These are phyloP conservation scores for Drosophila neotestacea DNA, from an alignment of 2,888 invertebrate species.

Conservation along the genomic window DNA sequence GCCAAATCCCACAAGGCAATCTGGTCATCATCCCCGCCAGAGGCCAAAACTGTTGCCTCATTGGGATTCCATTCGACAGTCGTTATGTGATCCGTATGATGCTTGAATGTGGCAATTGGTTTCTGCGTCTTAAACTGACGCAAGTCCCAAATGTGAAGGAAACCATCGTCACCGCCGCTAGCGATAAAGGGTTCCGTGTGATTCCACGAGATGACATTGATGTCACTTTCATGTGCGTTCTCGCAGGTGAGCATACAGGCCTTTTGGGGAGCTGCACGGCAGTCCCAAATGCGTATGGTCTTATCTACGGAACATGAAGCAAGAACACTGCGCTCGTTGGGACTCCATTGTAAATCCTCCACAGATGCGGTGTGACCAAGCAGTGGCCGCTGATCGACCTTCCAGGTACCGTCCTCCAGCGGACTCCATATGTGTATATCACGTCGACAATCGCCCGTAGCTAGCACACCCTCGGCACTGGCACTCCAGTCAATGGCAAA, in stretches of 20 bases:
- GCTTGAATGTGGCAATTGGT: slow-evolving; percentile 97
- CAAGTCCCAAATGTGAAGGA: slow-evolving; percentile 97
- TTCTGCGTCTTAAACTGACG: slow-evolving; percentile 91
- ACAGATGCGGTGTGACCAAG: slow-evolving; percentile 96
- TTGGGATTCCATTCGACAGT: slow-evolving; percentile 98
- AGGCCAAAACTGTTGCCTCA: slow-evolving; percentile 97
- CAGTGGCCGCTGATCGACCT: slow-evolving; percentile 95
- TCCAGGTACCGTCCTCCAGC: slow-evolving; percentile 92
- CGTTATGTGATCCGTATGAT: slow-evolving; percentile 96
- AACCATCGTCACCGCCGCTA: slow-evolving; percentile 98
- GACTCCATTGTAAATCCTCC: slow-evolving; percentile 99
- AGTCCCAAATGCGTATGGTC: slow-evolving; percentile 98
- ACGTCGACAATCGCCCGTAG: slow-evolving; percentile 95
- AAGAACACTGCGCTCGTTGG: slow-evolving; percentile 95
- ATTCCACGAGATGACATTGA: slow-evolving; percentile 99
- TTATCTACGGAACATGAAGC: slow-evolving; percentile 96
- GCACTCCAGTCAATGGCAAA: slow-evolving; percentile 97
- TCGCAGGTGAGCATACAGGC: slow-evolving; percentile 96
- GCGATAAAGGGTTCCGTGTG: slow-evolving; percentile 94
- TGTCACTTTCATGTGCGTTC: slow-evolving; percentile 95
- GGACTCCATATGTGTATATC: slow-evolving; percentile 98
- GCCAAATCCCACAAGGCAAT: slow-evolving; percentile 98
- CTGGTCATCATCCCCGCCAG: slow-evolving; percentile 97
- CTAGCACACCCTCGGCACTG: slow-evolving; percentile 92
- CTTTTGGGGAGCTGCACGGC: slow-evolving; percentile 92